Evolutionary conservation across 2,113 vertebrate species (phyloP).

Genomic region (Hyperopisus bebe): DNA sequence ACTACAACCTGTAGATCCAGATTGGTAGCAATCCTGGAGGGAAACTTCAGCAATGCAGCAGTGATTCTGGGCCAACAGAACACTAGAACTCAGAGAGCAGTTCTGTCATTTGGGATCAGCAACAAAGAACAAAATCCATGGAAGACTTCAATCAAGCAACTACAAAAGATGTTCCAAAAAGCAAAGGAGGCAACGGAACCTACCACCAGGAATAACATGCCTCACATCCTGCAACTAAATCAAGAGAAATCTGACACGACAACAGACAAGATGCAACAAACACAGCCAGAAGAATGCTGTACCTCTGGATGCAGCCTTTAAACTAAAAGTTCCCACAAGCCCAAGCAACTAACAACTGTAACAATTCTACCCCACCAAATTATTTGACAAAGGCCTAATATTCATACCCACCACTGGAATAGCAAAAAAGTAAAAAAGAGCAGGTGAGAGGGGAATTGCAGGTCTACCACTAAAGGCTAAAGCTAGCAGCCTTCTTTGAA

Average conservation of each 20-base stretch:
- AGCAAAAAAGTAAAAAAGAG: background rate
- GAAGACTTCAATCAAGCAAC: background rate
- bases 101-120: background rate
- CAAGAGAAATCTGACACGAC: background rate
- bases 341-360: background rate
- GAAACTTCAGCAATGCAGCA: background rate
- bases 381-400: background rate
- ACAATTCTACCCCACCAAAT: background rate
- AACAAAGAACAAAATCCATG: background rate
- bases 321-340: background rate
- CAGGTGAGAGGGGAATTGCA: background rate
- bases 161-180: background rate
- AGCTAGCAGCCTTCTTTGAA: background rate
- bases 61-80: background rate
- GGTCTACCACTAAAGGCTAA: slow-evolving; percentile 4
- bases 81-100: background rate
- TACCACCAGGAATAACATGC: background rate
- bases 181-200: background rate
- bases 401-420: background rate
- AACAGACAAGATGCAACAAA: background rate
- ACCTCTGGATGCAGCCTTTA: background rate
- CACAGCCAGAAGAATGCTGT: background rate
- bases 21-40: background rate
- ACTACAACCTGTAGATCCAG: background rate
- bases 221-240: background rate